A percentile compares a stretch with the other conserved stretches of the same genome.
Conservation (phyloP, 2,888 invertebrate genomes). For the Andrena camellia region DNA sequence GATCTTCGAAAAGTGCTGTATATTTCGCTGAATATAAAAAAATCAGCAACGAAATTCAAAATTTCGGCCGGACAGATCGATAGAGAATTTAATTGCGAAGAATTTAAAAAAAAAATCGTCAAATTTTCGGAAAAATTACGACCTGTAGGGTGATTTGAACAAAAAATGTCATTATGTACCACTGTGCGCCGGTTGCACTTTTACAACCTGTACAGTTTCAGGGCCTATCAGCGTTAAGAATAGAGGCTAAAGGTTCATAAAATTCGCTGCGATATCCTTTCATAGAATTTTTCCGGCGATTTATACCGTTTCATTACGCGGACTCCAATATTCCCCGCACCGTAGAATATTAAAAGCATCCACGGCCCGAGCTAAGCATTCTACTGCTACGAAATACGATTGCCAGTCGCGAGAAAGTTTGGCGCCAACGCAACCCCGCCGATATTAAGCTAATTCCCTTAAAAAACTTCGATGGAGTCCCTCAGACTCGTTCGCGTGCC, state of each 20-base stretch:
- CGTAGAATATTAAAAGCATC: conserved; percentile 29
- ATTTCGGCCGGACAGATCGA: too few species aligned
- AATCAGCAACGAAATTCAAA: too few species aligned
- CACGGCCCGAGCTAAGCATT: not conserved
- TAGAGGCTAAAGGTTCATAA: conserved; percentile 9
- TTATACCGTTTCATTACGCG: conserved; percentile 29
- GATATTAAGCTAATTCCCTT: conserved; percentile 30
- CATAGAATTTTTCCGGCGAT: conserved; percentile 15
- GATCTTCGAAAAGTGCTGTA: too few species aligned
- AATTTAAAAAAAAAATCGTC: too few species aligned
- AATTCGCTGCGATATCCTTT: conserved; percentile 9
- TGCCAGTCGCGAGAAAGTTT: conserved; percentile 15
- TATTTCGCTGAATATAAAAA: too few species aligned
- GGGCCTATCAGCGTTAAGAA: not conserved
- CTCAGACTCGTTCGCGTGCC: not conserved
- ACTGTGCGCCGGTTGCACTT: too few species aligned
- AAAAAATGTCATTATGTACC: too few species aligned
- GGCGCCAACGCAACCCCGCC: not conserved
- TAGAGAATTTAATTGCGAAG: too few species aligned
- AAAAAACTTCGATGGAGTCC: conserved; percentile 12
- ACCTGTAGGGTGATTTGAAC: too few species aligned
- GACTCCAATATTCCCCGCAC: conserved; percentile 4
- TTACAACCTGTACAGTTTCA: conserved; percentile 1
- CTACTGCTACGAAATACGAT: conserved; percentile 1
- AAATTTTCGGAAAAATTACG: too few species aligned